phyloP scores from a whole-genome alignment of 2,888 invertebrate genomes.

The Heteromyza rotundicornis region DNA sequence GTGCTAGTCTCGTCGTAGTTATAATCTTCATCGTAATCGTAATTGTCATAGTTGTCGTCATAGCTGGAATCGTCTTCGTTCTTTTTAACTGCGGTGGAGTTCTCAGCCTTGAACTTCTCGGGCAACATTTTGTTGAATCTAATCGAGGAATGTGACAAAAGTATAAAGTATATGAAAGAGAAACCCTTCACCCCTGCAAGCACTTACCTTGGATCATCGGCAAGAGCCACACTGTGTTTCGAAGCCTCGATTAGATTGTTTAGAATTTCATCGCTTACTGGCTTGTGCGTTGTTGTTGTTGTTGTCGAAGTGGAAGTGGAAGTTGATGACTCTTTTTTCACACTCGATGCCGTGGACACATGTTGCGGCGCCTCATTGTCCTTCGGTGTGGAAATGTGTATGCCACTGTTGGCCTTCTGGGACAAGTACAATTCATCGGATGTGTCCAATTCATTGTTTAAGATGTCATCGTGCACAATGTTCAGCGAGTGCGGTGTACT shows the following conservation, averaged over 20 bases:
- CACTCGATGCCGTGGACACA: slow-evolving; percentile 26
- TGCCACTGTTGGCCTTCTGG: slow-evolving; percentile 20
- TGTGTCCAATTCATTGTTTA: slow-evolving; percentile 44
- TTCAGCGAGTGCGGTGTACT: slow-evolving; percentile 33
- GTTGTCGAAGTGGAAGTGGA: no score
- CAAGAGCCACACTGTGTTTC: slow-evolving; percentile 48
- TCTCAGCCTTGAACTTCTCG: slow-evolving; percentile 36
- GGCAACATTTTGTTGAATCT: slow-evolving; percentile 59
- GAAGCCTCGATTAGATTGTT: slow-evolving; percentile 56
- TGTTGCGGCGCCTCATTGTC: slow-evolving; percentile 38
- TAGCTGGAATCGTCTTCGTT: slow-evolving; percentile 42
- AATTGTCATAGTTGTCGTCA: slow-evolving; percentile 47
- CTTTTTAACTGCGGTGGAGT: slow-evolving; percentile 35
- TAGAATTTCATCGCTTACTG: slow-evolving; percentile 45
- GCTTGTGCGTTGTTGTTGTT: slow-evolving; percentile 31
- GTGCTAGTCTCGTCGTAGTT: slow-evolving; percentile 39
- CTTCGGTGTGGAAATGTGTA: slow-evolving; percentile 53
- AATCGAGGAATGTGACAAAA: no score
- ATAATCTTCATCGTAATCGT: slow-evolving; percentile 47
- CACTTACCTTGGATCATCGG: slow-evolving; percentile 45
- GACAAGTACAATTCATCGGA: slow-evolving; percentile 22
- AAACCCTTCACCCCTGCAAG: no score
- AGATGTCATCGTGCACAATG: slow-evolving; percentile 37
- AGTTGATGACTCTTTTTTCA: no score
- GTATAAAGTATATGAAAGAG: no score